These are phyloP conservation scores for Gymnocheta viridis DNA, from an alignment of 2,888 invertebrate species.

Conservation along the genomic window DNA sequence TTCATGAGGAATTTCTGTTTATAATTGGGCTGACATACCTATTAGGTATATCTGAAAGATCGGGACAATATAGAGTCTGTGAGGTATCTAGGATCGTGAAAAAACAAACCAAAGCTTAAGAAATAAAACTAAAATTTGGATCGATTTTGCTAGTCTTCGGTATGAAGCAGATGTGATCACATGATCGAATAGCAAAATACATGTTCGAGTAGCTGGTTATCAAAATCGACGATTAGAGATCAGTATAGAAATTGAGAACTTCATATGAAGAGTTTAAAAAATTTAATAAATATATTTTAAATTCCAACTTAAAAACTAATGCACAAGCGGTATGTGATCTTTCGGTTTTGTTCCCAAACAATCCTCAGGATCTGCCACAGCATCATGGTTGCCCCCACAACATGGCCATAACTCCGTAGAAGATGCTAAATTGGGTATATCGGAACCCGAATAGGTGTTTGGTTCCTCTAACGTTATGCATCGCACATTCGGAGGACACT, in stretches of 20 bases:
- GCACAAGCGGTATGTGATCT: not conserved
- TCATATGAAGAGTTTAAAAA: not conserved
- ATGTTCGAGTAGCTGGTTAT: too few relatives aligned
- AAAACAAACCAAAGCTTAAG: too few relatives aligned
- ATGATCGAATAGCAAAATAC: too few relatives aligned
- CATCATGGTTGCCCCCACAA: conserved; percentile 40
- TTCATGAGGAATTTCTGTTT: too few relatives aligned
- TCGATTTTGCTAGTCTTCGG: too few relatives aligned
- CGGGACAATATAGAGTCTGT: too few relatives aligned
- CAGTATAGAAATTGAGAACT: not conserved
- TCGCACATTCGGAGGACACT: conserved; percentile 75
- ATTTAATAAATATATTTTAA: conserved; percentile 39
- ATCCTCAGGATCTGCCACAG: not conserved
- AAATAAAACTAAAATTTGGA: too few relatives aligned
- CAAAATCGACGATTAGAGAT: too few relatives aligned
- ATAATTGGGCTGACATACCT: too few relatives aligned
- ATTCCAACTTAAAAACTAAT: conserved; percentile 49
- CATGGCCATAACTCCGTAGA: conserved; percentile 46
- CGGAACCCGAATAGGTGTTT: conserved; percentile 64
- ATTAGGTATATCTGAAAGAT: too few relatives aligned
- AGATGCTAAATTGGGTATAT: conserved; percentile 48
- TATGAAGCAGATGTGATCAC: too few relatives aligned
- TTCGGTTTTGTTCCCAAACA: not conserved
- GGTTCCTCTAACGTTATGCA: conserved; percentile 75
- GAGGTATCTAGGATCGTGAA: too few relatives aligned